These are phyloP conservation scores for Pogonomyrmex barbatus DNA, from an alignment of 1,140 invertebrate genomes.

Conservation along the genomic window DNA sequence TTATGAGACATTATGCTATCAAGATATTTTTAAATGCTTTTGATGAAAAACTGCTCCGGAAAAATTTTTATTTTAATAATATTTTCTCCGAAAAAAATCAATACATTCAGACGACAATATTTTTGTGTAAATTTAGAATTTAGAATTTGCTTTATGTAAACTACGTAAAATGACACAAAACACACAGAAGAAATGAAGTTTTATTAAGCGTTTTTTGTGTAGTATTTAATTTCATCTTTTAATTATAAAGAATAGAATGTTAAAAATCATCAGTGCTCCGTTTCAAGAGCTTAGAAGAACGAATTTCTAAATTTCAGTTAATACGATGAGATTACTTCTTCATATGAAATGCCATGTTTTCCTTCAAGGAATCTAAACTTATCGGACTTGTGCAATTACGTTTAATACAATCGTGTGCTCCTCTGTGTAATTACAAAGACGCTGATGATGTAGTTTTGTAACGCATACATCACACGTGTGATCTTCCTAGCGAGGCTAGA, in stretches of 20 bases:
- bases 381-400: slow-evolving; percentile 22
- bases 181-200: background rate
- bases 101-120: background rate
- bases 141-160: slow-evolving; percentile 12
- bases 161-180: background rate
- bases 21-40: background rate
- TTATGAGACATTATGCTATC: background rate
- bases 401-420: slow-evolving; percentile 33
- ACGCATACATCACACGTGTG: slow-evolving; percentile 43
- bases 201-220: background rate
- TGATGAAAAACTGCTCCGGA: background rate
- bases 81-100: background rate
- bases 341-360: background rate
- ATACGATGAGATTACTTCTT: background rate
- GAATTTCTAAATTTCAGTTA: background rate
- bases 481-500: slow-evolving; percentile 39
- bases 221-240: background rate
- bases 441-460: slow-evolving; percentile 59
- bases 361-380: background rate
- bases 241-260: background rate
- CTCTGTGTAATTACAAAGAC: slow-evolving; percentile 46
- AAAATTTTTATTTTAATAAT: background rate
- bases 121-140: background rate
- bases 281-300: background rate
- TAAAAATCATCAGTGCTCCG: background rate